Conservation (phyloP, 1,140 invertebrate genomes). For the Aleiodes sp. region DNA sequence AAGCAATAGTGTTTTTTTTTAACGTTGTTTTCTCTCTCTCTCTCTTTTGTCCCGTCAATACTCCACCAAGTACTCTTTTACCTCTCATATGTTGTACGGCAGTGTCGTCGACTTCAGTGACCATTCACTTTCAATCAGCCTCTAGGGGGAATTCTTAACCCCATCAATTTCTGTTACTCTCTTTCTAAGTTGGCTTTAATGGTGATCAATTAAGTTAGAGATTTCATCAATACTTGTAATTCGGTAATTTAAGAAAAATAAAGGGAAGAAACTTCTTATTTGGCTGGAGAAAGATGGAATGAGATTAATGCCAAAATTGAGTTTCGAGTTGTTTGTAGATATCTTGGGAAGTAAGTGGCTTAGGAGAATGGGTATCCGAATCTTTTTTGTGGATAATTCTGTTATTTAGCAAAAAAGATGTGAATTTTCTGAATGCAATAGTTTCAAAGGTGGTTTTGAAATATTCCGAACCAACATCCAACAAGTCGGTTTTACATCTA, state of each 20-base stretch:
- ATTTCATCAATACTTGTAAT: too few relatives aligned
- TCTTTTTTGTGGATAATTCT: too few relatives aligned
- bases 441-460: too few relatives aligned
- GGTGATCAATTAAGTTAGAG: background rate
- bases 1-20: slow-evolving; percentile 56
- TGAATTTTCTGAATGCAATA: too few relatives aligned
- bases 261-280: background rate
- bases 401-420: too few relatives aligned
- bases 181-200: background rate
- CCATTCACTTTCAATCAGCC: slow-evolving; percentile 34
- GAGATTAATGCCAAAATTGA: too few relatives aligned
- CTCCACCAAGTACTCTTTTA: slow-evolving; percentile 19
- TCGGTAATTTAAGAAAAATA: background rate
- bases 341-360: too few relatives aligned
- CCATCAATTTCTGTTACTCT: slow-evolving; percentile 9
- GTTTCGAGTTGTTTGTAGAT: too few relatives aligned
- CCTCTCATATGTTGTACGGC: background rate
- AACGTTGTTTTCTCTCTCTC: slow-evolving; percentile 25
- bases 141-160: background rate
- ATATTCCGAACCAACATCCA: too few relatives aligned
- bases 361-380: too few relatives aligned
- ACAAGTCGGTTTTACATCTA: too few relatives aligned
- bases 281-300: background rate
- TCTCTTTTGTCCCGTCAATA: slow-evolving; percentile 13
- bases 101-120: background rate